Base-by-base conservation (phyloP, 2,113 vertebrate genomes). In the Ptyas mucosa region DNA sequence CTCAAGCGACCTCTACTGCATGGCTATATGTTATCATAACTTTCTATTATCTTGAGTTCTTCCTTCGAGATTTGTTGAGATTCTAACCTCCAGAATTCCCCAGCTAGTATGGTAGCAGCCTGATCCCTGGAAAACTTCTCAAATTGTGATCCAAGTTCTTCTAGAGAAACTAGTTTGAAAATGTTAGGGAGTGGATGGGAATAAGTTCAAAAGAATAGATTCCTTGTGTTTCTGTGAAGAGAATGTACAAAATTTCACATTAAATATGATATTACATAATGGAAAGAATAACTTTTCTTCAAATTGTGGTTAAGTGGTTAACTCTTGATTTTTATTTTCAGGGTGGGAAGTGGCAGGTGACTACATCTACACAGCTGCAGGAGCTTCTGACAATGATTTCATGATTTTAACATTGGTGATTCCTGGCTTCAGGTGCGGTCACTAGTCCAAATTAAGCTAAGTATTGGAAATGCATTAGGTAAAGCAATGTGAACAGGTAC, bases 331-430 rank as follows among this genome's bases (percentile, higher is more conserved):
- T 51, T 46, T 95, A 88, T 85, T 52, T 49, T 49, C 97, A 99
- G 99, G 98, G 24, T 99, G 99, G 99, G 99, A 99, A 96, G 99
- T 99, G 94, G 99, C 99, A 0, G 98, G 99, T 14, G 99, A 99
- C 85, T 98, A 99, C 91, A 97, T 99, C 94, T 99, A 99, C 95
- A 99, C 99, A 0, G 98, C 97, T 0, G 98, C 98, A 0, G 98
- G 98, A 55, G 98, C 98, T 53, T 97, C 98, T 43, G 99, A 99
- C 96, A 98, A 98, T 0, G 98, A 99, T 96, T 99, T 98, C 92
- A 97, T 99, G 98, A 98, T 98, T 95, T 98, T 99, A 64, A 98
- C 97, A 0, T 97, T 99, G 95, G 96, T 95, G 18, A 97, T 99
- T 14, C 98, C 98, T 5, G 99, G 98, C 93, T 99, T 99, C 97